Evolutionary conservation across 2,888 invertebrate genomes (phyloP).

Genomic region (Margaritifera margaritifera): DNA sequence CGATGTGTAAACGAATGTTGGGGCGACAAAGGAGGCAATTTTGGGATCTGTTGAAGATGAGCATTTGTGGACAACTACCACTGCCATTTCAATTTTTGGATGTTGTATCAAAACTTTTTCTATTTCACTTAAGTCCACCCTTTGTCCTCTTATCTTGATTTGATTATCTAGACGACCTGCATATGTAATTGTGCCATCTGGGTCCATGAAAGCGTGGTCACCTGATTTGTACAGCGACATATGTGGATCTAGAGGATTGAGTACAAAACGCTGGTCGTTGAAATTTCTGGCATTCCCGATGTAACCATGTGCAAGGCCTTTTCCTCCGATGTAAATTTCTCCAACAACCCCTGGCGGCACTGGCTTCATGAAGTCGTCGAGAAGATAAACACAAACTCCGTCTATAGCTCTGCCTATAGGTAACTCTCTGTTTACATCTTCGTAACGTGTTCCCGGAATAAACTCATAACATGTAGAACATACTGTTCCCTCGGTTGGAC

Average conservation of each 20-base stretch:
- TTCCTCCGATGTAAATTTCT: conserved; percentile 87
- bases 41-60: conserved; percentile 25
- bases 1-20: conserved; percentile 43
- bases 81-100: conserved; percentile 48
- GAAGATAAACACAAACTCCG: conserved; percentile 86
- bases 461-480: conserved; percentile 88
- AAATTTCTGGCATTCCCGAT: conserved; percentile 79
- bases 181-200: conserved; percentile 79
- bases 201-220: conserved; percentile 82
- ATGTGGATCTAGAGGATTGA: conserved; percentile 34
- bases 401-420: conserved; percentile 89
- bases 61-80: conserved; percentile 49
- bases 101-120: conserved; percentile 74
- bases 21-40: conserved; percentile 52
- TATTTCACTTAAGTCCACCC: conserved; percentile 89
- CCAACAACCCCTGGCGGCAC: conserved; percentile 84
- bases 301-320: conserved; percentile 86
- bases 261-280: conserved; percentile 61
- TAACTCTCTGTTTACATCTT: conserved; percentile 77
- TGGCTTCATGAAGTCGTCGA: conserved; percentile 82
- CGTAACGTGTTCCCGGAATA: conserved; percentile 55
- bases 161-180: conserved; percentile 87
- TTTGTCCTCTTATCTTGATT: conserved; percentile 79
- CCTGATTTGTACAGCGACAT: conserved; percentile 84
- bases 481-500: conserved; percentile 93